A percentile compares a stretch with the other conserved stretches of the same genome.
Evolutionary conservation across 2,888 invertebrate species (phyloP).

Genomic region (Homarus gammarus): DNA sequence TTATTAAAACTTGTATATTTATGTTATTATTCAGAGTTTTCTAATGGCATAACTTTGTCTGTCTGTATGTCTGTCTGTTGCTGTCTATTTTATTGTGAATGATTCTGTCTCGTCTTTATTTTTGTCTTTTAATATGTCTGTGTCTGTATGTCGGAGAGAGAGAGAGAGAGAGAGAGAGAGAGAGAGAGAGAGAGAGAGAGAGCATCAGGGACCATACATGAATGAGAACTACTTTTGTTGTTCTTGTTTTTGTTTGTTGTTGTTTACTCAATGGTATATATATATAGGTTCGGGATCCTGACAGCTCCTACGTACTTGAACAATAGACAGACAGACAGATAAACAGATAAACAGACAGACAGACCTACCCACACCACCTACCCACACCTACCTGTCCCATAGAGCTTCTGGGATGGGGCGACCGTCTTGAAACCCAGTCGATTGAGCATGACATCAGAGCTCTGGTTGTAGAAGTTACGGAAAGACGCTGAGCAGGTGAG

Average conservation of each 20-base stretch:
- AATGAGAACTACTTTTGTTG: too few relatives aligned
- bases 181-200: slow-evolving; percentile 21
- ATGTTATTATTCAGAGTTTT: too few relatives aligned
- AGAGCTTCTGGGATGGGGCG: slow-evolving; percentile 53
- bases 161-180: slow-evolving; percentile 22
- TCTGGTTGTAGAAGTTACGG: slow-evolving; percentile 34
- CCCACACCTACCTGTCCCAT: slow-evolving; percentile 26
- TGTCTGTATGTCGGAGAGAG: background rate
- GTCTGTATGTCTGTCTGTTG: background rate
- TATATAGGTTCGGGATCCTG: too few relatives aligned
- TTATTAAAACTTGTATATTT: too few relatives aligned
- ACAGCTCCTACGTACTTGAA: too few relatives aligned
- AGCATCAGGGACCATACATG: slow-evolving; percentile 7
- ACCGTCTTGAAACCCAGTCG: slow-evolving; percentile 47
- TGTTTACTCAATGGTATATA: too few relatives aligned
- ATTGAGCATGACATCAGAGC: slow-evolving; percentile 10
- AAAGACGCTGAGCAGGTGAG: slow-evolving; percentile 51
- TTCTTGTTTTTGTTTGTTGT: too few relatives aligned
- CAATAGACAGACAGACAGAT: slow-evolving; percentile 13
- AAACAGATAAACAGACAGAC: slow-evolving; percentile 4
- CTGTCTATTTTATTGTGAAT: background rate
- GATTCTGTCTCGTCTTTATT: background rate
- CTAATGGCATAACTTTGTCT: background rate
- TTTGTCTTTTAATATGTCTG: background rate
- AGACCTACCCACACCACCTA: slow-evolving; percentile 1